Conservation (phyloP, 2,113 vertebrate genomes). For the Crotophaga sulcirostris region DNA sequence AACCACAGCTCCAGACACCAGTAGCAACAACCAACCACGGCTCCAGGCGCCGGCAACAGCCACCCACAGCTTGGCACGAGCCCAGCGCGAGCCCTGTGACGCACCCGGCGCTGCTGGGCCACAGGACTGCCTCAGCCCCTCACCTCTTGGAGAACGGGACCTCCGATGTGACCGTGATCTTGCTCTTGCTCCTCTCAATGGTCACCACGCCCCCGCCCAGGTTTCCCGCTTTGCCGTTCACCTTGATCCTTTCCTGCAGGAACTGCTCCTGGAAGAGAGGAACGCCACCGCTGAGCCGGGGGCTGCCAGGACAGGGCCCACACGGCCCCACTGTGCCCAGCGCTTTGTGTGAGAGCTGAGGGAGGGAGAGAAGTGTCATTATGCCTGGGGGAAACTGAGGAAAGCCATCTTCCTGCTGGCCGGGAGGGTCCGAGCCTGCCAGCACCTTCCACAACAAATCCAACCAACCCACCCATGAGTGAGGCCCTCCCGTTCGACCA, state of each 20-base stretch:
- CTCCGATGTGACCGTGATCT: conserved; percentile 94
- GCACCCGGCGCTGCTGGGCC: rapidly evolving
- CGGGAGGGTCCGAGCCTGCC: rapidly evolving
- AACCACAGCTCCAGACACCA: rapidly evolving
- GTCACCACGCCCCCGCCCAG: conserved; percentile 92
- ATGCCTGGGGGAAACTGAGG: rapidly evolving
- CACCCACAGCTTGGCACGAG: too few species aligned
- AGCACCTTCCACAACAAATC: rapidly evolving
- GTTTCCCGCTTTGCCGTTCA: conserved; percentile 94
- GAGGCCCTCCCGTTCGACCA: not conserved
- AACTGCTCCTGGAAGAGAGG: conserved; percentile 88
- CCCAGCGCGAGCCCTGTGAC: too few species aligned
- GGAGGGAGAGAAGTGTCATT: not conserved
- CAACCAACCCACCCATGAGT: rapidly evolving
- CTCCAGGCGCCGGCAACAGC: rapidly evolving
- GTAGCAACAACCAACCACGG: rapidly evolving
- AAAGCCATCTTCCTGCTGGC: not conserved
- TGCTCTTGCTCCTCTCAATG: conserved; percentile 97
- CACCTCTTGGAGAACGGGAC: conserved; percentile 98
- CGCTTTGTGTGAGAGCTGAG: not conserved
- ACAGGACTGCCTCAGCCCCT: rapidly evolving
- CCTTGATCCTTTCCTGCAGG: conserved; percentile 96
- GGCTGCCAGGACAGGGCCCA: rapidly evolving
- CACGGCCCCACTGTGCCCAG: rapidly evolving
- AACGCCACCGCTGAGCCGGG: rapidly evolving